phyloP scores from a whole-genome alignment of 2,113 vertebrate species.

The Tachycineta bicolor region DNA sequence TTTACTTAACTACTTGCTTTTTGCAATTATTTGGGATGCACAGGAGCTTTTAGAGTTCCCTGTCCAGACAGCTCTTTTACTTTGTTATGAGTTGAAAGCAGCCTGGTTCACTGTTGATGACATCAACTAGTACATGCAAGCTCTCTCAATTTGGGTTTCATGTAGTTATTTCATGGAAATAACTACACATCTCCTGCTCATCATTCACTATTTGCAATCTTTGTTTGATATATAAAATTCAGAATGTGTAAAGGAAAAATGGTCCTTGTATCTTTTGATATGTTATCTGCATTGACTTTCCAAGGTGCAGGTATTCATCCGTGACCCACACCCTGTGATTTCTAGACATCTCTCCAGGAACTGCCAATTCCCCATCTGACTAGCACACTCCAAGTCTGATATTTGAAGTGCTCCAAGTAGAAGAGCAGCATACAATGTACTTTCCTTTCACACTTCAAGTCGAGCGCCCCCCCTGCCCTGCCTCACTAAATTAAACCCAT shows the following conservation, averaged over 20 bases:
- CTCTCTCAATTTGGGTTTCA: neutral
- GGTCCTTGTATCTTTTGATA: neutral
- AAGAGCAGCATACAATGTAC: neutral
- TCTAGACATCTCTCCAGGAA: neutral
- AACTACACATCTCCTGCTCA: neutral
- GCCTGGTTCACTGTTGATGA: neutral
- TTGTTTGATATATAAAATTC: neutral
- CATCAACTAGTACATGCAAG: neutral
- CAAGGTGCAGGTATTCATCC: neutral
- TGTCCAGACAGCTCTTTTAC: neutral
- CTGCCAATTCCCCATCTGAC: neutral
- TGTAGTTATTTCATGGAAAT: no score
- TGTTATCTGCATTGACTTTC: neutral
- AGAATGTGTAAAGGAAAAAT: neutral
- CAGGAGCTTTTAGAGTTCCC: neutral
- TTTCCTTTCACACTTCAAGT: neutral
- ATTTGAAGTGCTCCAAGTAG: neutral
- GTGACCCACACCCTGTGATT: neutral
- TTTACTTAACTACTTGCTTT: neutral
- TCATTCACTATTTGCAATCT: neutral
- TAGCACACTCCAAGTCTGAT: fast-evolving
- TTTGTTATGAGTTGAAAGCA: neutral
- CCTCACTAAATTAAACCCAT: neutral
- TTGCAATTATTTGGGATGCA: neutral
- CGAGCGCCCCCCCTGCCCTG: fast-evolving